phyloP scores from a whole-genome alignment of 2,888 invertebrate species.

The Caenorhabditis virilis region DNA sequence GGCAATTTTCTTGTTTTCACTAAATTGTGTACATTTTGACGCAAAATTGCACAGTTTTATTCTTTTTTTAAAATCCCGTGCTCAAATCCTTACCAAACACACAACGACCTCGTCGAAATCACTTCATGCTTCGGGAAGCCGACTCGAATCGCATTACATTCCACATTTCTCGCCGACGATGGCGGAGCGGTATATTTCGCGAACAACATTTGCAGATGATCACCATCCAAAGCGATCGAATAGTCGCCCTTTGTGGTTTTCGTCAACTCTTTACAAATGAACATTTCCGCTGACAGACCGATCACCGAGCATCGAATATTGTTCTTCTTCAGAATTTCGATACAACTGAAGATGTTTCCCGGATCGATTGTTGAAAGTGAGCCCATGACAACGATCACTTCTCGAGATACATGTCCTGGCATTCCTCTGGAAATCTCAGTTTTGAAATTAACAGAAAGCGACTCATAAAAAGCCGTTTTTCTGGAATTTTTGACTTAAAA shows the following conservation, averaged over 20 bases:
- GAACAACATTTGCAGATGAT: constrained; percentile 75
- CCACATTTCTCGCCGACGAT: constrained; percentile 39
- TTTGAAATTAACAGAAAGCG: too few species aligned
- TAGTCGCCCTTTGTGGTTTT: constrained; percentile 79
- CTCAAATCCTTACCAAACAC: constrained; percentile 53
- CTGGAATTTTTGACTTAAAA: too few species aligned
- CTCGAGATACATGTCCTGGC: constrained; percentile 91
- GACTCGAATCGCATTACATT: constrained; percentile 57
- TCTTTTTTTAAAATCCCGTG: not conserved
- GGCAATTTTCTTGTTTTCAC: too few species aligned
- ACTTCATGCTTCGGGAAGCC: constrained; percentile 62
- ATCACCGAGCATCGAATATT: constrained; percentile 91
- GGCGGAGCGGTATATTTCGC: constrained; percentile 71
- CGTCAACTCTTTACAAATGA: constrained; percentile 84
- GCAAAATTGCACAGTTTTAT: too few species aligned
- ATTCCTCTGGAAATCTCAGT: constrained; percentile 77
- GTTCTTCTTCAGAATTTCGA: constrained; percentile 78
- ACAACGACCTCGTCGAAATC: constrained; percentile 50
- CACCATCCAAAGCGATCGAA: constrained; percentile 83
- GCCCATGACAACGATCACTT: constrained; percentile 87
- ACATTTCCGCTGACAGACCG: constrained; percentile 91
- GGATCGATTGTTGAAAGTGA: constrained; percentile 97
- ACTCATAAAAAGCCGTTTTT: too few species aligned
- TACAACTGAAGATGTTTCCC: constrained; percentile 84
- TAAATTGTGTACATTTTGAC: too few species aligned